phyloP scores from a whole-genome alignment of 2,888 invertebrate genomes.

The Idaea dimidiata region DNA sequence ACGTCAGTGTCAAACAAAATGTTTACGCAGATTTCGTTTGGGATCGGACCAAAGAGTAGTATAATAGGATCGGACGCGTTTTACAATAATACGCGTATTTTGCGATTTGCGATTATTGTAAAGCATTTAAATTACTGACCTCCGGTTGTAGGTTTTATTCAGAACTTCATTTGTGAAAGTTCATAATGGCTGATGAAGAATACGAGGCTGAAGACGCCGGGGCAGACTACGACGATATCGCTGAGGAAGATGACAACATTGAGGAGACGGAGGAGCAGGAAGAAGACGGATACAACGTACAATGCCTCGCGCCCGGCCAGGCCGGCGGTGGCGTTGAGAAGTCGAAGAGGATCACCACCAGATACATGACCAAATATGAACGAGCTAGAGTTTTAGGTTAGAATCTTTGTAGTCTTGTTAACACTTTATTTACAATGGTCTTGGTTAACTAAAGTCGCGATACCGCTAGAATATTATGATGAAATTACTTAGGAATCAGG shows the following conservation, averaged over 20 bases:
- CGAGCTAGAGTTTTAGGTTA: constrained; percentile 69
- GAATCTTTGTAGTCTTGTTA: constrained; percentile 11
- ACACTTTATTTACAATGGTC: neutral
- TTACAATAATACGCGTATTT: neutral
- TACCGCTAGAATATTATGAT: no score
- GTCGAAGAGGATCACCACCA: constrained; percentile 95
- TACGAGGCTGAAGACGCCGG: constrained; percentile 90
- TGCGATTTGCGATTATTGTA: neutral
- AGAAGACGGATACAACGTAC: constrained; percentile 92
- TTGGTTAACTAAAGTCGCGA: no score
- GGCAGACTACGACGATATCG: constrained; percentile 93
- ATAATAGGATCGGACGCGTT: neutral
- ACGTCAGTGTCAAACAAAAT: neutral
- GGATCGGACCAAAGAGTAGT: no score
- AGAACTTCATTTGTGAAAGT: neutral
- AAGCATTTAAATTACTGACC: no score
- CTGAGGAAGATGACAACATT: constrained; percentile 92
- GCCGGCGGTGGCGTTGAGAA: constrained; percentile 91
- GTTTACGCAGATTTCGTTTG: neutral
- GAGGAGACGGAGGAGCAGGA: constrained; percentile 93
- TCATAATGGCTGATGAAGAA: constrained; percentile 91
- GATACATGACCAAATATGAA: constrained; percentile 97
- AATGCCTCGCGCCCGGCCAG: constrained; percentile 90
- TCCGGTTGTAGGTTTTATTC: neutral
- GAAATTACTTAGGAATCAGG: no score